Evolutionary conservation across 2,797 vertebrate genomes (phyloP).

Genomic region (Muscicapa comitata): DNA sequence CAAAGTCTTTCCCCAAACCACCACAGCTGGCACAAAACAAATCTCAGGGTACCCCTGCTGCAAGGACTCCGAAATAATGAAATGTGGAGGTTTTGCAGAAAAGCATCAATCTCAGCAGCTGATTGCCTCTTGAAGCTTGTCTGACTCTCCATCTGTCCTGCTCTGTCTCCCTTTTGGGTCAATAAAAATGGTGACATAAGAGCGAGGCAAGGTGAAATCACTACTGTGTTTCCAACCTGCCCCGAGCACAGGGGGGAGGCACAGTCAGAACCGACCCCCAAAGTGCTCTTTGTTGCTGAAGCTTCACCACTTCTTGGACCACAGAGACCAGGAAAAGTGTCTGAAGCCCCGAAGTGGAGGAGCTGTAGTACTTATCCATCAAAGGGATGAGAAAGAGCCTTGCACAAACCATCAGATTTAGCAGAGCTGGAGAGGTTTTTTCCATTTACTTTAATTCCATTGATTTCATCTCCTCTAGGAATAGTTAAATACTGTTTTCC

Average conservation of each 20-base stretch:
- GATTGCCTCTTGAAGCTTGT: neutral
- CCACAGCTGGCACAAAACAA: neutral
- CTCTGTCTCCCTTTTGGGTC: rapidly evolving
- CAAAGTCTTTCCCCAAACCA: neutral
- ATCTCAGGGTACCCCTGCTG: too few species aligned
- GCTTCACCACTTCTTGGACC: neutral
- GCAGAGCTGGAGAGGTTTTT: neutral
- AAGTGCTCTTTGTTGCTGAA: neutral
- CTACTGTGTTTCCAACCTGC: neutral
- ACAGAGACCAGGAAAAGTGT: neutral
- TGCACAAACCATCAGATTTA: neutral
- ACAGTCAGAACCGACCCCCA: neutral
- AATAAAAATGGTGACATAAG: too few species aligned
- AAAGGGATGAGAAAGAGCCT: neutral
- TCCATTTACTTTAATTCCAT: neutral
- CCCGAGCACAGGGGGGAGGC: neutral
- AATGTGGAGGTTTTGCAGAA: neutral
- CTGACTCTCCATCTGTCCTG: neutral
- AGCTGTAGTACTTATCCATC: neutral
- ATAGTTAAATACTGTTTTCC: neutral
- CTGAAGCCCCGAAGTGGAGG: neutral
- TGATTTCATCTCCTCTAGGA: neutral
- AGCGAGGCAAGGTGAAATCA: neutral
- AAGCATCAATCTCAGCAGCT: neutral
- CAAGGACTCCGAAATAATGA: neutral